Percentiles rank a stretch among this genome's conserved stretches.
Evolutionary conservation across 1,140 invertebrate genomes (phyloP).

Genomic region (Argopecten irradians): DNA sequence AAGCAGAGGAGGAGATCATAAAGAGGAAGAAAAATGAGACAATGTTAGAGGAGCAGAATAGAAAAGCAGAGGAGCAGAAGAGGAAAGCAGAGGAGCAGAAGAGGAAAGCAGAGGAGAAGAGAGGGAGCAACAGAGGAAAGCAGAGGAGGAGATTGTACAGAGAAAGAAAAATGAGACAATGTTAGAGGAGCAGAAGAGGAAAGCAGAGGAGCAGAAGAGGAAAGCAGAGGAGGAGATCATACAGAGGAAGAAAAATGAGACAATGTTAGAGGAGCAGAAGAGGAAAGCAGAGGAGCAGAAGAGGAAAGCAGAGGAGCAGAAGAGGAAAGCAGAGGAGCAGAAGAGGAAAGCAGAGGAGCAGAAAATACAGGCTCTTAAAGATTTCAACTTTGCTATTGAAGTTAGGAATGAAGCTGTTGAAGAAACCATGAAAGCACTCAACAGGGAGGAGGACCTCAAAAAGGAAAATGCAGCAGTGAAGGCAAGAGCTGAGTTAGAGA

Average conservation of each 20-base stretch:
- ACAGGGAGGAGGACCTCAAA: background rate
- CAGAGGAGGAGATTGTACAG: background rate
- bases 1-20: background rate
- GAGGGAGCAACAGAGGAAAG: background rate
- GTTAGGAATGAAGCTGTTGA: slow-evolving; percentile 7
- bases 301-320: background rate
- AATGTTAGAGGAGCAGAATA: no score
- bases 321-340: background rate
- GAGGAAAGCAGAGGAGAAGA: background rate
- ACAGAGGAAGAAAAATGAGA: no score
- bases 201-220: background rate
- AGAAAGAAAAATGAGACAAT: no score
- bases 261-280: background rate
- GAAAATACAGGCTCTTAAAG: background rate
- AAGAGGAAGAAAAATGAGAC: no score
- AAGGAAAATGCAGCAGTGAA: background rate
- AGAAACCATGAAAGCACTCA: background rate
- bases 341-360: background rate
- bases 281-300: background rate
- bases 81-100: background rate
- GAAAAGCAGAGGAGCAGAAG: background rate
- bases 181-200: background rate
- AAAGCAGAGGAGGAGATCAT: background rate
- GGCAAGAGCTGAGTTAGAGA: background rate
- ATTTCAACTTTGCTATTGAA: background rate